phyloP scores from a whole-genome alignment of 2,113 vertebrate species.

The Psophia crepitans region DNA sequence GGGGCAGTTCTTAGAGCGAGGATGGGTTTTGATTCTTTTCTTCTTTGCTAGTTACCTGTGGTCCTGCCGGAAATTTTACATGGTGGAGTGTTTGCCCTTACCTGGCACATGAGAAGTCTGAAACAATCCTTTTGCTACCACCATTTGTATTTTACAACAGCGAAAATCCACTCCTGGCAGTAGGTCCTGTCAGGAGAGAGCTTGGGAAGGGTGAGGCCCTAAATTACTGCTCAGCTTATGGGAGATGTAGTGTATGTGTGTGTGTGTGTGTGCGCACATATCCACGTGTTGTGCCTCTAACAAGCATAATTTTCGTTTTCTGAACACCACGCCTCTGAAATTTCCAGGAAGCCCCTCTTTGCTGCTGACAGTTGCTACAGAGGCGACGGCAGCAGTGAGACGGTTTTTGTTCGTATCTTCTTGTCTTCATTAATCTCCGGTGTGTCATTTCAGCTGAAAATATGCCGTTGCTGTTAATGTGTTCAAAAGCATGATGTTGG shows the following conservation, averaged over 20 bases:
- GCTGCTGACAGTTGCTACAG: background rate
- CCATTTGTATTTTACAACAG: background rate
- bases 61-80: background rate
- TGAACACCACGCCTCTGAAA: background rate
- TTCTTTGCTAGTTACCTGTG: background rate
- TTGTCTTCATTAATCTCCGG: constrained; percentile 7
- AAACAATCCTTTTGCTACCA: background rate
- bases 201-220: background rate
- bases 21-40: background rate
- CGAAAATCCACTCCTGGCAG: background rate
- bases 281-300: fast-evolving
- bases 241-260: background rate
- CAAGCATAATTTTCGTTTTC: background rate
- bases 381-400: background rate
- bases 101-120: fast-evolving
- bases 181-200: background rate
- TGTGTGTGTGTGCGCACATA: background rate
- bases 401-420: background rate
- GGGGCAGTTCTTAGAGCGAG: background rate
- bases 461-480: background rate
- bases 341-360: background rate
- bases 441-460: background rate
- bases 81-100: background rate
- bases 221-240: background rate
- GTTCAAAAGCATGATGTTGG: background rate